These are phyloP conservation scores for Carpatolechia fugitivella DNA, from an alignment of 2,888 invertebrate species.

Conservation along the genomic window DNA sequence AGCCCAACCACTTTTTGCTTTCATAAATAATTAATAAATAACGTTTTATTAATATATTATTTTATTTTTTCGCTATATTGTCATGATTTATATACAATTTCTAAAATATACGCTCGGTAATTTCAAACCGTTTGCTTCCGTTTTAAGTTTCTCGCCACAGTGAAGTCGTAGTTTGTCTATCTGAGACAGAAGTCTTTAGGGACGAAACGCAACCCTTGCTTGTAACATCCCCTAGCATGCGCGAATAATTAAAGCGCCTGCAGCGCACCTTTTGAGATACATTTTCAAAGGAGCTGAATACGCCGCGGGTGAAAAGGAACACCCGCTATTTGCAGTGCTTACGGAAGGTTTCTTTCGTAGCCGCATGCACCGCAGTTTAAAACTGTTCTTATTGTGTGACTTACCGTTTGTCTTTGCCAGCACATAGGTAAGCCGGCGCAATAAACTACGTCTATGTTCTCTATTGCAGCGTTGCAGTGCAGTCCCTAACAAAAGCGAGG, in stretches of 20 bases:
- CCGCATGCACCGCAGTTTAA: neutral
- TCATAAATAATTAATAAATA: constrained; percentile 10
- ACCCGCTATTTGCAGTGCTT: constrained; percentile 27
- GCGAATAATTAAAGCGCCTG: constrained; percentile 66
- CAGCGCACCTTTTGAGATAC: constrained; percentile 57
- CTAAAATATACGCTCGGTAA: too few relatives aligned
- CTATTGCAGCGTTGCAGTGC: neutral
- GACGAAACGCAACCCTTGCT: constrained; percentile 37
- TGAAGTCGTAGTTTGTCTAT: too few relatives aligned
- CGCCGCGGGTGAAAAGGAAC: constrained; percentile 57
- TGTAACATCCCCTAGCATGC: constrained; percentile 41
- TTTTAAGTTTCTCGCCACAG: neutral
- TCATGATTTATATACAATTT: too few relatives aligned
- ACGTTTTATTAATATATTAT: neutral
- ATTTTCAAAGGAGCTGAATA: constrained; percentile 55
- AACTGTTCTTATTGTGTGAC: neutral
- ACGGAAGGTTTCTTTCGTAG: neutral
- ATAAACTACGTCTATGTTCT: neutral
- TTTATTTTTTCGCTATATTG: neutral
- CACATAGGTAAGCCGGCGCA: constrained; percentile 1
- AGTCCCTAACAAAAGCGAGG: neutral
- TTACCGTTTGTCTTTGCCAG: constrained; percentile 6
- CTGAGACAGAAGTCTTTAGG: constrained; percentile 30
- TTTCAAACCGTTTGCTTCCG: too few relatives aligned
- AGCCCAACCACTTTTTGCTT: constrained; percentile 53